A percentile compares a stretch with the other conserved stretches of the same genome.
phyloP scores from a whole-genome alignment of 2,888 invertebrate species.

The Xanthorhoe spadicearia region DNA sequence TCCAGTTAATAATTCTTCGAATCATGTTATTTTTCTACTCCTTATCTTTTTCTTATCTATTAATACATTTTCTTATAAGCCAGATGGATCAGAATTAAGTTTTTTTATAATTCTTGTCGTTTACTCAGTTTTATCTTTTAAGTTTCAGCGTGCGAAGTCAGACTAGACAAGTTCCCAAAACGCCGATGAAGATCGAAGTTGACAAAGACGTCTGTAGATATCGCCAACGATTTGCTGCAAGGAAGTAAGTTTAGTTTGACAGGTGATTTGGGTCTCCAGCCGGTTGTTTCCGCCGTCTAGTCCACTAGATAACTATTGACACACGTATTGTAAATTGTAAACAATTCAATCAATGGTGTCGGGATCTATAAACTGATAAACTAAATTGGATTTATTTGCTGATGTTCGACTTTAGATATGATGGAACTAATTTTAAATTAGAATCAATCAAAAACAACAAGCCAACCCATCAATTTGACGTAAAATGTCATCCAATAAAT shows the following conservation, averaged over 20 bases:
- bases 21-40: too few relatives aligned
- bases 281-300: conserved; percentile 69
- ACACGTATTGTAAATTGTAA: conserved; percentile 49
- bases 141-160: not conserved
- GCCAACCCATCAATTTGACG: too few relatives aligned
- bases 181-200: conserved; percentile 69
- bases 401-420: not conserved
- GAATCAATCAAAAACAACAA: too few relatives aligned
- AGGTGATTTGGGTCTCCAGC: conserved; percentile 80
- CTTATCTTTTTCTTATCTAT: too few relatives aligned
- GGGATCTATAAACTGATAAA: not conserved
- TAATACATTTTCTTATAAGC: too few relatives aligned
- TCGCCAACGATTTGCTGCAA: conserved; percentile 63
- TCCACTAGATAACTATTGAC: conserved; percentile 67
- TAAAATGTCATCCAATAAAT: too few relatives aligned
- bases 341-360: conserved; percentile 12
- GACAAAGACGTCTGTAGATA: conserved; percentile 79
- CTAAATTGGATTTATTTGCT: conserved; percentile 2
- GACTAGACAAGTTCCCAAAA: conserved; percentile 23
- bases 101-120: not conserved
- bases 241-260: conserved; percentile 71
- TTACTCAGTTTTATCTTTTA: not conserved
- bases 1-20: too few relatives aligned
- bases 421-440: too few relatives aligned
- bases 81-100: not conserved